Percentiles rank a stretch among this genome's conserved stretches.
These are phyloP conservation scores for Sparidentex hasta DNA, from an alignment of 2,797 vertebrate species.

Conservation along the genomic window DNA sequence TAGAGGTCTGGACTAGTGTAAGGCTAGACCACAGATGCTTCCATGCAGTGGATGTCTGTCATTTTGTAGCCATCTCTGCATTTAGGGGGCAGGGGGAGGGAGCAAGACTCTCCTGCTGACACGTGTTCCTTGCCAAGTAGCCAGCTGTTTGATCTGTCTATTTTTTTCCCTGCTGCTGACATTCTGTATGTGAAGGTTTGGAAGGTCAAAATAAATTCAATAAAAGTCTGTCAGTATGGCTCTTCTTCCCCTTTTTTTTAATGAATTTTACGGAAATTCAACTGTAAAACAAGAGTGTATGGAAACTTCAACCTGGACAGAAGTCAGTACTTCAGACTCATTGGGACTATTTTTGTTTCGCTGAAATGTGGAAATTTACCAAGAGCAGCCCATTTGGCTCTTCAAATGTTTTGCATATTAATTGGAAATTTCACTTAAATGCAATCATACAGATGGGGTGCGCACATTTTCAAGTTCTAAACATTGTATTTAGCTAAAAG, in stretches of 20 bases:
- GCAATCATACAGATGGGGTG: not conserved
- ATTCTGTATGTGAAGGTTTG: conserved; percentile 57
- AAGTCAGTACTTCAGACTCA: no score
- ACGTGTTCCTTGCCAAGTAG: conserved; percentile 11
- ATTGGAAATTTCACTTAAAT: not conserved
- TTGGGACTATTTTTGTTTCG: not conserved
- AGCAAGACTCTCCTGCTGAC: conserved; percentile 8
- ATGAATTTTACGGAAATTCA: not conserved
- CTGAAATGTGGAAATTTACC: not conserved
- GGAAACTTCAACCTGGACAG: not conserved
- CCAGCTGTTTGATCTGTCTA: conserved; percentile 34
- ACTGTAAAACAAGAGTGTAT: not conserved
- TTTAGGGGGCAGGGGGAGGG: conserved; percentile 38
- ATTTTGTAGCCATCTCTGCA: conserved; percentile 35
- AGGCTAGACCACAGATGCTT: conserved; percentile 50
- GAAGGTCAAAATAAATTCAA: conserved; percentile 66
- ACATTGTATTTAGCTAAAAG: no score
- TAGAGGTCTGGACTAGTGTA: conserved; percentile 61
- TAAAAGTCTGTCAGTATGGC: conserved; percentile 32
- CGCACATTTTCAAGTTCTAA: not conserved
- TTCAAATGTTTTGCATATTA: not conserved
- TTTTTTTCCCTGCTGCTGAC: conserved; percentile 53
- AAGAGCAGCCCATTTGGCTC: not conserved
- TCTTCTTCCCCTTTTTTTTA: conserved; percentile 38
- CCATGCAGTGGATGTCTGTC: conserved; percentile 36